These are phyloP conservation scores for Alauda arvensis DNA, from an alignment of 2,797 vertebrate species.

Conservation along the genomic window DNA sequence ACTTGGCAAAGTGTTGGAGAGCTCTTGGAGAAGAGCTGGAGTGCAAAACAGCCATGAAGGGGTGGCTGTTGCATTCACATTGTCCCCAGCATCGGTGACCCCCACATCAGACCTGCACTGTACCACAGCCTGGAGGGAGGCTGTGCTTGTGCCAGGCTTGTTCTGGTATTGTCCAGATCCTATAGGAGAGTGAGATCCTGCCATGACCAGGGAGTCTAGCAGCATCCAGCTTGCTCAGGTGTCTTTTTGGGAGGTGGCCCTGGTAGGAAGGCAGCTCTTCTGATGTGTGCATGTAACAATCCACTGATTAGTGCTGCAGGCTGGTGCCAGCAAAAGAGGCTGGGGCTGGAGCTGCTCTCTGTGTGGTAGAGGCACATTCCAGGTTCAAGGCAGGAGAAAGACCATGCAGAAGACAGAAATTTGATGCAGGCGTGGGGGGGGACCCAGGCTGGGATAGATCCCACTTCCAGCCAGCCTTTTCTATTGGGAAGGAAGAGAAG, in stretches of 20 bases:
- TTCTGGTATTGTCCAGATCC: background rate
- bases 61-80: background rate
- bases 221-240: background rate
- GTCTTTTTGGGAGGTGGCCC: background rate
- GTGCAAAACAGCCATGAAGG: background rate
- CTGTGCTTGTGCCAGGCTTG: background rate
- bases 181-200: background rate
- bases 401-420: background rate
- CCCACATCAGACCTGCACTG: background rate
- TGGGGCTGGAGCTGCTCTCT: background rate
- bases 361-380: background rate
- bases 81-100: background rate
- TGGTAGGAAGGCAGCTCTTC: background rate
- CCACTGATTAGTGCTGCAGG: background rate
- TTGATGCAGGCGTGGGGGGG: background rate
- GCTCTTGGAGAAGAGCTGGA: background rate
- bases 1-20: background rate
- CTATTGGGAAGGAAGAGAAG: background rate
- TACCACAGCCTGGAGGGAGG: background rate
- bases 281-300: background rate
- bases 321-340: background rate
- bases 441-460: background rate
- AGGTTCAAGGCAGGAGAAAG: background rate
- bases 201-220: background rate
- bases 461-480: background rate